Evolutionary conservation across 2,113 vertebrate genomes (phyloP).

Genomic region (Phylloscopus trochilus): DNA sequence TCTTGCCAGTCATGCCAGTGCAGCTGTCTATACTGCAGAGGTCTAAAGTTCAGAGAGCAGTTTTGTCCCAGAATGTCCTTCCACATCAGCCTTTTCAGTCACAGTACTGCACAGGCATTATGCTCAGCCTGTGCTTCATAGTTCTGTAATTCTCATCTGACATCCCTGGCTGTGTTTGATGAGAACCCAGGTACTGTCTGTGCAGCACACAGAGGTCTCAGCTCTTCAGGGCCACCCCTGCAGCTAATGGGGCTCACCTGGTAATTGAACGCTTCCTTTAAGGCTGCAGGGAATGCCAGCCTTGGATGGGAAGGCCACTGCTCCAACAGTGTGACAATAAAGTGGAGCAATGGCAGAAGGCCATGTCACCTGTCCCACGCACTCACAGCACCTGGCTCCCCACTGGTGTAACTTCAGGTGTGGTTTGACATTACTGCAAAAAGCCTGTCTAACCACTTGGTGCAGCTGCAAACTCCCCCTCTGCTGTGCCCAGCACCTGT

Average conservation of each 20-base stretch:
- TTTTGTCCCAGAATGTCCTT: background rate
- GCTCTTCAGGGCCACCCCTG: background rate
- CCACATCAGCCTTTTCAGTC: background rate
- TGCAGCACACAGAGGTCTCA: background rate
- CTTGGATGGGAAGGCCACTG: background rate
- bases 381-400: fast-evolving
- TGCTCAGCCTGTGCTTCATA: background rate
- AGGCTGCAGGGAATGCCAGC: background rate
- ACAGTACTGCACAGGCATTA: background rate
- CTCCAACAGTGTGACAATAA: background rate
- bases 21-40: background rate
- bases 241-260: background rate
- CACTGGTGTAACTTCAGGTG: background rate
- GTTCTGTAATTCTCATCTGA: background rate
- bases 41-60: background rate
- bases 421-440: background rate
- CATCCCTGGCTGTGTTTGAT: background rate
- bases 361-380: background rate
- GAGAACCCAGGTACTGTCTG: background rate
- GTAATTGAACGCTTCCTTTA: background rate
- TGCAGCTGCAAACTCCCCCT: background rate
- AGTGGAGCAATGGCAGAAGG: background rate
- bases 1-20: background rate
- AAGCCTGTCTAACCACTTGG: background rate
- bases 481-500: background rate